Base-by-base conservation (phyloP, 2,888 invertebrate genomes). In the Eilema caniola region DNA sequence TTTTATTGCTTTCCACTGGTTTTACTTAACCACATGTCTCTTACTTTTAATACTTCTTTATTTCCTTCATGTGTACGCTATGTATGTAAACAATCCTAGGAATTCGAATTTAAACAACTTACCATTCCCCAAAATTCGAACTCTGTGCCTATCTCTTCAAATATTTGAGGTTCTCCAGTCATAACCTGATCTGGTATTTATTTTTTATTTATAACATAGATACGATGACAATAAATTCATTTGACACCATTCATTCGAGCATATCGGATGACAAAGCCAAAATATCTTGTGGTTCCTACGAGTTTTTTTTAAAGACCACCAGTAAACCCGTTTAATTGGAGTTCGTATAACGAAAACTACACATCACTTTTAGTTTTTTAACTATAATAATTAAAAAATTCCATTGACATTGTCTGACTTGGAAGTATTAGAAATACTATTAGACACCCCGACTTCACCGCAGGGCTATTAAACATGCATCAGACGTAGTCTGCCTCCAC, bases 381-480 rank as follows among this genome's bases (percentile, higher is more conserved):
- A 12, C 12, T 14, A 59, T 59, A 7, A 14, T 23, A 25, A 60
- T 28, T 23, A 20, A 20, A n/a, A 60, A 31, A 5, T 25, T 0
- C 5, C 24, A 16, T 28, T 5, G 11, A 25, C 20, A 62, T 7
- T 28, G 28, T 16, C 57, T 53, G 62, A 23, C 61, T 62, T 61
- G 37, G 56, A 73, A 68, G 24, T 33, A n/a, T n/a, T n/a, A 37
- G 23, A n/a, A 69, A 57, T 33, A 62, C 31, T 60, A 71, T 77
- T 77, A 77, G 57, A 23, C 14, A 66, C 60, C 25, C 67, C 63
- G 63, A 3, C 62, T 62, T 47, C 68, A 64, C 75, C 65, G 77
- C 76, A 77, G 67, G 47, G 66, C 67, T 61, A 85, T 86, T 74
- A 85, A 86, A 82, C 72, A 84, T 86, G 82, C 78, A 85, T 75